Percentiles rank a stretch among this genome's conserved stretches.
These are phyloP conservation scores for Crossocerus cetratus DNA, from an alignment of 2,888 invertebrate genomes.

Conservation along the genomic window DNA sequence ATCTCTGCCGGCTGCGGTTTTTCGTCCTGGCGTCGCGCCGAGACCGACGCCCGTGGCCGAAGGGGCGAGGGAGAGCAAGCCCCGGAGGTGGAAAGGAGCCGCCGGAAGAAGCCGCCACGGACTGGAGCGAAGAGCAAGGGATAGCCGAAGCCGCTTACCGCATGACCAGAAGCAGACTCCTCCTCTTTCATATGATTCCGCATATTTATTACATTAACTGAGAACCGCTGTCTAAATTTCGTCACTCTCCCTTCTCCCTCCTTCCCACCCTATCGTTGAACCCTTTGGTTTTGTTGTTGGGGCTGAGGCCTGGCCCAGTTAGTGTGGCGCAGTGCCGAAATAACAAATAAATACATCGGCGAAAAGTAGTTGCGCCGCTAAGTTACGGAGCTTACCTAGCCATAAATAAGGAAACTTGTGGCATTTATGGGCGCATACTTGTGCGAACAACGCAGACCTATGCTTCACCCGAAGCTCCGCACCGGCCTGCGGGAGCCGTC, in stretches of 20 bases:
- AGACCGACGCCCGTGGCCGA: constrained; percentile 4
- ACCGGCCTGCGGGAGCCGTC: constrained; percentile 6
- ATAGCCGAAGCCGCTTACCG: constrained; percentile 13
- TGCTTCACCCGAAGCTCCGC: constrained; percentile 34
- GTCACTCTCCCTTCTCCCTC: no score
- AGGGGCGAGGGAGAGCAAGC: constrained; percentile 5
- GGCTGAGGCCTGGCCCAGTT: constrained; percentile 54
- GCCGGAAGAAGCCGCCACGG: not conserved
- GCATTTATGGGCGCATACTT: constrained; percentile 69
- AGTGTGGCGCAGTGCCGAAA: constrained; percentile 47
- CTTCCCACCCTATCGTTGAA: no score
- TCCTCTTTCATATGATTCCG: constrained; percentile 59
- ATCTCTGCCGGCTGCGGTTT: constrained; percentile 23
- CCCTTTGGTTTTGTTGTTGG: not conserved
- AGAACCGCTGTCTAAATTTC: constrained; percentile 38
- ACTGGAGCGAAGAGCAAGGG: not conserved
- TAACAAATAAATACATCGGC: constrained; percentile 72
- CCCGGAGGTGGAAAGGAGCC: not conserved
- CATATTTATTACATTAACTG: constrained; percentile 61
- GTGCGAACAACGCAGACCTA: constrained; percentile 55
- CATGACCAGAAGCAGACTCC: constrained; percentile 46
- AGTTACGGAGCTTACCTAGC: constrained; percentile 59
- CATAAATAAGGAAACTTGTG: constrained; percentile 71
- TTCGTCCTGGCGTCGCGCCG: constrained; percentile 42
- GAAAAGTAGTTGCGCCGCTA: constrained; percentile 68